Conservation (phyloP, 2,888 invertebrate species). For the Slavum lentiscoides region DNA sequence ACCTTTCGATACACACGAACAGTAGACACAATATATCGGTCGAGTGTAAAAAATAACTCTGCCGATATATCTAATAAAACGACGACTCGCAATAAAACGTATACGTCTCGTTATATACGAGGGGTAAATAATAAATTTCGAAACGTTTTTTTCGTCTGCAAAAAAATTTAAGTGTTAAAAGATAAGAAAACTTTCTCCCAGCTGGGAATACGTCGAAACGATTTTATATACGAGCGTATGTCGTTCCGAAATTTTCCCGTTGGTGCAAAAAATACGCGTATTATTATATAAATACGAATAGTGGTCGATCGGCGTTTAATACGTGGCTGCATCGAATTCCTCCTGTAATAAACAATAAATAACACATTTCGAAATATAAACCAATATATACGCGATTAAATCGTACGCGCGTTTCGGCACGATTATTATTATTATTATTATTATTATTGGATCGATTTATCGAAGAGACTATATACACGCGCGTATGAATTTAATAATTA, state of each 20-base stretch:
- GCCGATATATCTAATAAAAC: slow-evolving; percentile 5
- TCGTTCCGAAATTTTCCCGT: no score
- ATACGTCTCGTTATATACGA: background rate
- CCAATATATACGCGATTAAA: no score
- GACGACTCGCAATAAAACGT: slow-evolving; percentile 11
- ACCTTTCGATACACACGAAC: slow-evolving; percentile 2
- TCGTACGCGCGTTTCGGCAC: no score
- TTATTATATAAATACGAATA: background rate
- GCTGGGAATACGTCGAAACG: background rate
- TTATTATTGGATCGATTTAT: no score
- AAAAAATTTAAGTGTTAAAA: slow-evolving; percentile 31
- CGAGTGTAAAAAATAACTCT: slow-evolving; percentile 10
- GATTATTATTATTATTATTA: no score
- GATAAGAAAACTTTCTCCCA: slow-evolving; percentile 9
- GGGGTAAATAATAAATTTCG: no score
- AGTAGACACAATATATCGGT: background rate
- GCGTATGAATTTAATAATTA: no score
- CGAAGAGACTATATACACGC: no score
- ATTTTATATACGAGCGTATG: slow-evolving; percentile 1
- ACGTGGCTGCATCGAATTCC: background rate
- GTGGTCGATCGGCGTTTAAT: background rate
- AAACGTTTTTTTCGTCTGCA: background rate
- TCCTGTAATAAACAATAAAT: background rate
- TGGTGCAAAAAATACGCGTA: no score
- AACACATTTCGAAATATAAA: background rate